Percentiles rank a stretch among this genome's conserved stretches.
Evolutionary conservation across 2,113 vertebrate species (phyloP).

Genomic region (Rhadina sibilatrix): DNA sequence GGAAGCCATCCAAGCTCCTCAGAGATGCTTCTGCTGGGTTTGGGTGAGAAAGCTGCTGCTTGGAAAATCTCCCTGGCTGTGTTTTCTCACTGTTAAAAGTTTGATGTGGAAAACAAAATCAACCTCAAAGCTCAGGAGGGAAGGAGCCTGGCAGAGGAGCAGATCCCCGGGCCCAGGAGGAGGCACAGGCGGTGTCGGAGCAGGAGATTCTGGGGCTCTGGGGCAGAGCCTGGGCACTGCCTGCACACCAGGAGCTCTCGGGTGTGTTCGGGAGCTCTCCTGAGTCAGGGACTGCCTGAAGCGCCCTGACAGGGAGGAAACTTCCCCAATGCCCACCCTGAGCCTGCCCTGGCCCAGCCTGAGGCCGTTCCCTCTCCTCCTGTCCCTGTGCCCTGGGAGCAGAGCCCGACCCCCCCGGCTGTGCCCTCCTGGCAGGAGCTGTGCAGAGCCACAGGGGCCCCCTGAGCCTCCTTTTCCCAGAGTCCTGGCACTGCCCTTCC

Average conservation of each 20-base stretch:
- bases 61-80: not conserved
- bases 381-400: not conserved
- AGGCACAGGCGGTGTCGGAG: accelerated
- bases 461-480: not conserved
- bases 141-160: not conserved
- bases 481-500: accelerated
- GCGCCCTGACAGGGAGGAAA: accelerated
- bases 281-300: not conserved
- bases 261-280: not conserved
- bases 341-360: not conserved
- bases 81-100: not conserved
- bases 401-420: not conserved
- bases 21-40: not conserved
- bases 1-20: not conserved
- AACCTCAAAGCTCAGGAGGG: not conserved
- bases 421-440: not conserved
- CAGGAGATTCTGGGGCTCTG: accelerated
- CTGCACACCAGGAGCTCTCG: accelerated
- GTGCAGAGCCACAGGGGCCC: not conserved
- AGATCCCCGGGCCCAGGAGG: not conserved
- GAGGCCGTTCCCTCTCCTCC: not conserved
- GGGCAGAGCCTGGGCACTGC: not conserved
- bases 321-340: accelerated
- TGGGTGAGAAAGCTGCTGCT: not conserved
- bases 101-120: not conserved